Base-by-base conservation (phyloP, 2,888 invertebrate species). In the Neuroscelio doddi region DNA sequence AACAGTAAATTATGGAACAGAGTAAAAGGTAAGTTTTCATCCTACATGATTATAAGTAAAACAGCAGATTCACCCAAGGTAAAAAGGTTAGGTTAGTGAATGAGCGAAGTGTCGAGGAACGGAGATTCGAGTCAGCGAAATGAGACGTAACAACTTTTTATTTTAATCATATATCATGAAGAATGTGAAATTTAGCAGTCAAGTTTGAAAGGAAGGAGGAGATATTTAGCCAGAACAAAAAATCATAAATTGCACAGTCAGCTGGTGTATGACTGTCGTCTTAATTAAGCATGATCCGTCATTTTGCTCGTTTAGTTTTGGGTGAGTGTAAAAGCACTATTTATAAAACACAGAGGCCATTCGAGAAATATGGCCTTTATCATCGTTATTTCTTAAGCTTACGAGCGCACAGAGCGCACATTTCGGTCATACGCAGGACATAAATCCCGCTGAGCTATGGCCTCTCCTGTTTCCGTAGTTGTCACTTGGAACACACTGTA, bases 361-460 rank as follows among this genome's bases (percentile, higher is more conserved):
- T 56, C 42, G 46, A 51, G 64, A 47, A 65, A 56, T 65, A 51
- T 51, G 53, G 61, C 39, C 61, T 62, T 67, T 67, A 67, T 55
- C 58, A 50, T 41, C 46, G 55, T 41, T 55, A 61, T 57, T 58
- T 57, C 57, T 58, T 51, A 53, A 58, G 62, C 66, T 67, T 67
- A 67, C 58, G 55, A 63, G 66, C 1, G 12, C 42, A n/a, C n/a
- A 12, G 7, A 9, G 32, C 32, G 9, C 65, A 45, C 65, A 47
- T 67, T 67, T 58, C 58, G 58, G 66, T 67, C 66, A 67, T 67
- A 67, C 62, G 66, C 62, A 58, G 51, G 51, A 65, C 66, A 64
- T 69, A 66, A 69, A 69, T 66, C 55, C 47, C 26, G 38, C 41
- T 58, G 64, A 66, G 58, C 61, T 58, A 62, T 57, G 55, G 62